Conservation (phyloP, 2,888 invertebrate genomes). For the Cantharis nigra region DNA sequence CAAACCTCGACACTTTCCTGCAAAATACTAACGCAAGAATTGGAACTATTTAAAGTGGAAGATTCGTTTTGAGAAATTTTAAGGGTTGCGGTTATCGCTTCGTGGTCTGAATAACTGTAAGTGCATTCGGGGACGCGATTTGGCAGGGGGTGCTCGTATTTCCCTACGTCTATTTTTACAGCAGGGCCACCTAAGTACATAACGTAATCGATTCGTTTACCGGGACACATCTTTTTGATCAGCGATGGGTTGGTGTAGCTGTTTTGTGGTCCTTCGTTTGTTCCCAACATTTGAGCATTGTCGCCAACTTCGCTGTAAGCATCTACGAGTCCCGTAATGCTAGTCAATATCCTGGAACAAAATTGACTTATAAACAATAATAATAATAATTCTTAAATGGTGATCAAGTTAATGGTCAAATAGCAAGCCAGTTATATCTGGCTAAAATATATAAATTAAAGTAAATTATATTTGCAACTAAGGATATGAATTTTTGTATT, state of each 20-base stretch:
- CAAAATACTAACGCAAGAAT: conserved; percentile 50
- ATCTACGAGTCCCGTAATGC: conserved; percentile 63
- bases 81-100: conserved; percentile 73
- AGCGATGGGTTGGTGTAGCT: conserved; percentile 71
- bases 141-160: conserved; percentile 73
- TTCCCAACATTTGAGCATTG: conserved; percentile 60
- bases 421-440: no score
- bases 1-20: conserved; percentile 66
- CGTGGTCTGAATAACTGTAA: conserved; percentile 90
- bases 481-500: no score
- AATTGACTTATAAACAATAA: neutral
- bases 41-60: conserved; percentile 31
- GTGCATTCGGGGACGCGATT: conserved; percentile 70
- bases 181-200: conserved; percentile 63
- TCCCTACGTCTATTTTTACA: conserved; percentile 54
- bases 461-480: no score
- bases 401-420: no score
- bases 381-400: no score
- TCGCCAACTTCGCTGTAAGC: conserved; percentile 51
- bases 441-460: no score
- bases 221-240: conserved; percentile 64
- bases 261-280: conserved; percentile 81
- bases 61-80: conserved; percentile 44
- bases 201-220: conserved; percentile 93
- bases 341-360: conserved; percentile 59